Evolutionary conservation across 2,888 invertebrate species (phyloP).

Genomic region (Pogonocherus hispidulus): DNA sequence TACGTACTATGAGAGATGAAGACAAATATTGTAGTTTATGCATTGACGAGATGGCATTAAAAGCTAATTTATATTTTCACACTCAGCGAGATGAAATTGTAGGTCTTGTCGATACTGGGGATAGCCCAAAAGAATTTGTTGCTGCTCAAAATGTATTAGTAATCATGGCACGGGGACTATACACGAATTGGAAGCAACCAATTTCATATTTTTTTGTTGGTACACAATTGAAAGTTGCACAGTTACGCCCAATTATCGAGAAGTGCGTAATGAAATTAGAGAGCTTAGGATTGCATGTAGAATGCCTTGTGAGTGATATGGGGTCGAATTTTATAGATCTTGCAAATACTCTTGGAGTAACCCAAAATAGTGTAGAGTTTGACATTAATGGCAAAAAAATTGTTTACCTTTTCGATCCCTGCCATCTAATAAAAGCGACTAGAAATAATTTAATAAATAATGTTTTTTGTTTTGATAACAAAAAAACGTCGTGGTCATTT

Average conservation of each 20-base stretch:
- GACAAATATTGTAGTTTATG: slow-evolving; percentile 32
- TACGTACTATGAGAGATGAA: slow-evolving; percentile 55
- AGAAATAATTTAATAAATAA: too few species aligned
- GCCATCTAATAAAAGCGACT: slow-evolving; percentile 24
- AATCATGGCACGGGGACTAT: slow-evolving; percentile 26
- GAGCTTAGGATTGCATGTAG: slow-evolving; percentile 9
- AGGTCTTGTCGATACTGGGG: slow-evolving; percentile 24
- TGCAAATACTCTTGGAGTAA: slow-evolving; percentile 12
- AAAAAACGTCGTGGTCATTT: slow-evolving; percentile 29
- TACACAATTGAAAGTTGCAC: slow-evolving; percentile 2
- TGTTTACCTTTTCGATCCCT: slow-evolving; percentile 21
- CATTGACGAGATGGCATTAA: slow-evolving; percentile 37
- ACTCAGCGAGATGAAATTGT: slow-evolving; percentile 33
- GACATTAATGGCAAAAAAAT: slow-evolving; percentile 7
- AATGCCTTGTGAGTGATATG: slow-evolving; percentile 32
- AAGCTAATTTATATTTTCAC: slow-evolving; percentile 35
- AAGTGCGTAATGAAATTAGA: background rate
- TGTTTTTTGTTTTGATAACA: slow-evolving; percentile 20
- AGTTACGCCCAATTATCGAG: background rate
- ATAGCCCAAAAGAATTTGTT: background rate
- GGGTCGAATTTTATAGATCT: slow-evolving; percentile 34
- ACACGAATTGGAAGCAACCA: slow-evolving; percentile 36
- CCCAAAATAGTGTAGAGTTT: slow-evolving; percentile 31
- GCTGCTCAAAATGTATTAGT: slow-evolving; percentile 4
- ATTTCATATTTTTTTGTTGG: slow-evolving; percentile 35